Percentiles rank a stretch among this genome's conserved stretches.
These are phyloP conservation scores for Meloe dianella DNA, from an alignment of 2,888 invertebrate species.

Conservation along the genomic window DNA sequence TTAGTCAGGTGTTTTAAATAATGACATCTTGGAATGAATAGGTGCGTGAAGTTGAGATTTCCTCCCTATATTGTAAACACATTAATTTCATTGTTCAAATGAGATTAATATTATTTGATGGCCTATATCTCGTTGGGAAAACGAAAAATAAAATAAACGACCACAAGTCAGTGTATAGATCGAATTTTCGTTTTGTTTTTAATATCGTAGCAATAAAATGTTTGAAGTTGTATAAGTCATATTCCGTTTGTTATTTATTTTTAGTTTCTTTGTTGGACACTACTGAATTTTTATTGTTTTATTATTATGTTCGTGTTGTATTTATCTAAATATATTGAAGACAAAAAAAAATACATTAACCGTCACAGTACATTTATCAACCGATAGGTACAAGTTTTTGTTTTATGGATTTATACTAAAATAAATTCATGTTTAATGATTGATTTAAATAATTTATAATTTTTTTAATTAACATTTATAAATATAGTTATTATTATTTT, in stretches of 20 bases:
- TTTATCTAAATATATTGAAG: not conserved
- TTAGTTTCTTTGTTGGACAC: not conserved
- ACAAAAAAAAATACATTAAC: not conserved
- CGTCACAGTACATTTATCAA: not conserved
- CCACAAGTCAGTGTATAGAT: not conserved
- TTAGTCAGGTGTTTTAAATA: too few relatives aligned
- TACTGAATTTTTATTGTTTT: not conserved
- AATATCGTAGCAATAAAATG: not conserved
- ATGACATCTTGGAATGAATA: too few relatives aligned
- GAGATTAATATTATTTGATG: not conserved
- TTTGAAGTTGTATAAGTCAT: not conserved
- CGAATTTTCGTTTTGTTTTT: not conserved
- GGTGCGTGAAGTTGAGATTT: too few relatives aligned
- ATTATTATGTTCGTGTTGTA: too few relatives aligned
- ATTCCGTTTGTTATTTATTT: not conserved
- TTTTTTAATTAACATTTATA: conserved; percentile 1
- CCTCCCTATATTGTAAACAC: too few relatives aligned
- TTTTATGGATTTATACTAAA: not conserved
- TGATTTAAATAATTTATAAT: not conserved
- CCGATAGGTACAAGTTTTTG: not conserved
- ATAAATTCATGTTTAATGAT: not conserved
- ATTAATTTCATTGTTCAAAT: too few relatives aligned
- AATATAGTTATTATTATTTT: not conserved
- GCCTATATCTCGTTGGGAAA: not conserved
- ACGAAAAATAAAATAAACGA: not conserved